Base-by-base conservation (phyloP, 2,888 invertebrate genomes). In the Cheilosia impressa region DNA sequence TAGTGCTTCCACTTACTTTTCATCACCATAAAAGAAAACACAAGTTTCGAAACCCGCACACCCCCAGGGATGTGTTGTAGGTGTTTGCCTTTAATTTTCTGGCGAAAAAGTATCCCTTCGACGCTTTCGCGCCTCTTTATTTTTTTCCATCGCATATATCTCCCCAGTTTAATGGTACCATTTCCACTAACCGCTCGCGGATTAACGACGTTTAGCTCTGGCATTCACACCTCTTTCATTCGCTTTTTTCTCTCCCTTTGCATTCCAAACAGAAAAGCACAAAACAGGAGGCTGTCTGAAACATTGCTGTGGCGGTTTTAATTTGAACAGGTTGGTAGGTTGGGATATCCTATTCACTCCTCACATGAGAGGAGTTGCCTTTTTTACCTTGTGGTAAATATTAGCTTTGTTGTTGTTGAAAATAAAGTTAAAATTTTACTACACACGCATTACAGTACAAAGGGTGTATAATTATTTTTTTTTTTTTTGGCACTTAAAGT, bases 401-500 rank as follows among this genome's bases (percentile, higher is more conserved):
- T 71, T 65, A 76, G 76, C 69, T 76, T 58, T 81, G 43, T 53
- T 63, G 17, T 15, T 47, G 4, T 22, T 4, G 1, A 53, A 76
- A 62, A 50, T 19, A 66, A 66, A 53, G 34, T 62, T 31, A 79
- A 55, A 15, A 43, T 57, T 52, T 65, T 10, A 45, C 41, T 52
- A 68, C 62, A 73, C 57, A 55, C 19, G 52, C 50, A 58, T 53
- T 60, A 72, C 34, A 50, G 27, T 69, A 69, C 43, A 65, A 55
- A 31, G 13, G 63, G 58, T 38, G 34, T 55, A 53, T 43, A 43
- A 63, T 77, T 52, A 55, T 24, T 55, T 45, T 55, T 45, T 47
- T 62, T 45, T 43, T 62, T 58, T 85, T 85, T 85, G 85, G 85
- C 85, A 85, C 85, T 85, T 85, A 38, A 65, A 76, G 81, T 85